Percentiles rank a stretch among this genome's conserved stretches.
phyloP scores from a whole-genome alignment of 2,113 vertebrate species.

The Engraulis encrasicolus region DNA sequence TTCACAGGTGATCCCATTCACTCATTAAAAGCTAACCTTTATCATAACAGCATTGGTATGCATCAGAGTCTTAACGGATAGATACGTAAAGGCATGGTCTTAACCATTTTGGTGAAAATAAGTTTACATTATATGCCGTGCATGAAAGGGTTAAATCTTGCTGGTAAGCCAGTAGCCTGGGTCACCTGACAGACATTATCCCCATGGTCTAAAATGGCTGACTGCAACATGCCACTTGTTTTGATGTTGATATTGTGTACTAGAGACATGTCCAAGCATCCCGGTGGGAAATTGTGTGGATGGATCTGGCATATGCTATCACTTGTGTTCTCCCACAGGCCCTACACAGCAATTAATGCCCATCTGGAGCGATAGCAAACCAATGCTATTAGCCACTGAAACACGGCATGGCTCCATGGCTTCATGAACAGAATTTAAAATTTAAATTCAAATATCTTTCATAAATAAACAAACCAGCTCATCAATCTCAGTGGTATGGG shows the following conservation, averaged over 20 bases:
- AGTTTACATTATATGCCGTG: no score
- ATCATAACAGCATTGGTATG: no score
- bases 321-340: constrained; percentile 41
- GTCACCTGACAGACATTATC: constrained; percentile 41
- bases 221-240: constrained; percentile 41
- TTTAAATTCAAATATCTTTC: constrained; percentile 15
- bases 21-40: no score
- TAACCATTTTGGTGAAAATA: no score
- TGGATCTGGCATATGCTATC: constrained; percentile 53
- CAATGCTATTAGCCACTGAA: constrained; percentile 34
- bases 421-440: constrained; percentile 32
- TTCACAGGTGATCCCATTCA: no score
- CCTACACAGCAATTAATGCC: constrained; percentile 46
- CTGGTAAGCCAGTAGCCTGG: no score
- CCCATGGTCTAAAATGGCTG: constrained; percentile 45
- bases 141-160: no score
- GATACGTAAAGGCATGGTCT: no score
- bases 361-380: constrained; percentile 50
- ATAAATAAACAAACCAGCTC: neutral
- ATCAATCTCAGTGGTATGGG: neutral
- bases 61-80: no score
- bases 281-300: constrained; percentile 41
- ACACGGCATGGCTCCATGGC: neutral
- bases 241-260: constrained; percentile 33
- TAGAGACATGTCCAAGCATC: constrained; percentile 36